Base-by-base conservation (phyloP, 2,113 vertebrate genomes). In the Oreochromis aureus region DNA sequence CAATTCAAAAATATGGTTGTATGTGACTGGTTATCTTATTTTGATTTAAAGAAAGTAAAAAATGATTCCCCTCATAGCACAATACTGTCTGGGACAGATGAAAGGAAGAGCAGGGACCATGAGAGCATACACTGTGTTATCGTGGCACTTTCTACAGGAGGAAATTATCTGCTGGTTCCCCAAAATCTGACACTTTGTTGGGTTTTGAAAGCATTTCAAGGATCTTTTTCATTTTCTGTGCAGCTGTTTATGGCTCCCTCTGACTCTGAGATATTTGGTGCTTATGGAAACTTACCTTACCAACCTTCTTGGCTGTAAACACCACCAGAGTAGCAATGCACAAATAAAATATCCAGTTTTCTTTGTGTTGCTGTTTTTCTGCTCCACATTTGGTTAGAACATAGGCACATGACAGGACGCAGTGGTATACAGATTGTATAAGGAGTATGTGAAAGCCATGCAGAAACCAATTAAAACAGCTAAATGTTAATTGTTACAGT, bases 291-390 rank as follows among this genome's bases (percentile, higher is more conserved):
- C 22, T 24, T 32, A 58, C 41, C 15, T 10, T n/a, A 7, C 58
- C 16, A 3, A 82, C 27, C 19, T 27, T 44, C 16, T 51, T 24
- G 22, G 48, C 34, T 89, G 85, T 82, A 69, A 86, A 86, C 4
- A 3, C 44, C 81, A 86, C 51, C 53, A 48, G 11, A 76, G 24
- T 24, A 55, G 54, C 7, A 5, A 44, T 53, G 63, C 82, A 78
- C 27, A 73, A 87, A 87, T 85, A 83, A 92, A 88, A 85, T 5
- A 3, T 54, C 10, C 59, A 13, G 7, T 59, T 66, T 89, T 83
- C 34, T 22, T 39, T 5, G 4, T 22, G 41, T 59, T 7, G 19
- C n/a, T 61, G 34, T 58, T 46, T 48, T 48, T 3, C 2, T 12
- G 53, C 8, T 18, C 41, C 41, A 48, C 41, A 76, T 76, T 48